These are phyloP conservation scores for Cryptotermes secundus DNA, from an alignment of 1,140 invertebrate species.

Conservation along the genomic window DNA sequence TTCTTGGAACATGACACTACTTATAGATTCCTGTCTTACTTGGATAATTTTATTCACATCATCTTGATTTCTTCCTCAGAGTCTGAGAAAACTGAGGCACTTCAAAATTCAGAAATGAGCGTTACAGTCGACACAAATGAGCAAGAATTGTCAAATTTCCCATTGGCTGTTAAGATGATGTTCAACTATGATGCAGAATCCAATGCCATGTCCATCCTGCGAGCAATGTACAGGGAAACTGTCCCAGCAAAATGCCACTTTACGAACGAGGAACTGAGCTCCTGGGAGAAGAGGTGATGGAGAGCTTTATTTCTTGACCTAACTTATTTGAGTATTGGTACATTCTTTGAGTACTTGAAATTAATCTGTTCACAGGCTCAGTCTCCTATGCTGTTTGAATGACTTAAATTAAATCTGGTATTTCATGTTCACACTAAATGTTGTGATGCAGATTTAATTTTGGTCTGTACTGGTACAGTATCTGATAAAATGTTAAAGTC, in stretches of 20 bases:
- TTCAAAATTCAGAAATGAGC: not conserved
- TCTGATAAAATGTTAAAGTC: too few species aligned
- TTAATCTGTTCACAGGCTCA: too few species aligned
- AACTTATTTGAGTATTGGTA: too few species aligned
- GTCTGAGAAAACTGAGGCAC: not conserved
- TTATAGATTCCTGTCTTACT: too few species aligned
- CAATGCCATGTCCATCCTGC: constrained; percentile 72
- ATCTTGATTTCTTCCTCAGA: not conserved
- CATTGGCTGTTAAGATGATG: constrained; percentile 87
- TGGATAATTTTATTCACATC: not conserved
- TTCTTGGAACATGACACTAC: too few species aligned
- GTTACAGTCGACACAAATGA: not conserved
- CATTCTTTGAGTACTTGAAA: too few species aligned
- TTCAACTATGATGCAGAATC: constrained; percentile 89
- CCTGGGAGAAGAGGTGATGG: constrained; percentile 57
- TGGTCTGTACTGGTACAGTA: too few species aligned
- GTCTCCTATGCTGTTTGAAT: too few species aligned
- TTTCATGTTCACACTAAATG: too few species aligned
- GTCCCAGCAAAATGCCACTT: constrained; percentile 65
- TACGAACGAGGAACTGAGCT: constrained; percentile 53
- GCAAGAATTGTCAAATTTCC: constrained; percentile 48
- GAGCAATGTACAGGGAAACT: constrained; percentile 78
- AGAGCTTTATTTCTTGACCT: not conserved
- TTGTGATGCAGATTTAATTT: too few species aligned
- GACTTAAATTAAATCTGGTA: too few species aligned